phyloP scores from a whole-genome alignment of 2,797 vertebrate species.

The Dromococcyx pavoninus region DNA sequence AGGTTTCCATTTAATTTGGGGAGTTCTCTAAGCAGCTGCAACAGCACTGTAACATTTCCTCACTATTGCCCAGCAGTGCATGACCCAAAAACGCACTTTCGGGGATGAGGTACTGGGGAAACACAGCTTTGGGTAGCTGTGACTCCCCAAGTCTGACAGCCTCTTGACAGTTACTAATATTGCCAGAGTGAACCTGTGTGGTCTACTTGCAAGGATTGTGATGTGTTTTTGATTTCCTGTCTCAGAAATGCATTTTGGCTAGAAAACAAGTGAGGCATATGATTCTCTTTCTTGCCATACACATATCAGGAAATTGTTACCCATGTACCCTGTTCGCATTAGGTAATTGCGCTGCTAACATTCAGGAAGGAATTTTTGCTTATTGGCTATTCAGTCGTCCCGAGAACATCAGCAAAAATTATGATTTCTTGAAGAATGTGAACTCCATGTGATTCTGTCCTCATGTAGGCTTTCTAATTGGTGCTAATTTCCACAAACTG shows the following conservation, averaged over 20 bases:
- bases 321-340: neutral
- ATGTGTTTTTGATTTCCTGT: conserved; percentile 73
- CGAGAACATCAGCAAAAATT: neutral
- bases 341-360: conserved; percentile 11
- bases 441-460: neutral
- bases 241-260: conserved; percentile 67
- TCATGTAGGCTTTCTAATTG: conserved; percentile 28
- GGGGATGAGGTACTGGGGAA: neutral
- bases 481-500: conserved; percentile 39
- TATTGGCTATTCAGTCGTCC: neutral
- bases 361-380: neutral
- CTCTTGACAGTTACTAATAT: conserved; percentile 55
- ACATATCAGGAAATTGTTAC: conserved; percentile 45
- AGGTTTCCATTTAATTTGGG: conserved; percentile 37
- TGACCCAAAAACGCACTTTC: neutral
- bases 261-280: conserved; percentile 31
- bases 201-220: conserved; percentile 61
- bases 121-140: conserved; percentile 20
- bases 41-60: conserved; percentile 52
- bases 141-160: conserved; percentile 46
- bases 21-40: conserved; percentile 55
- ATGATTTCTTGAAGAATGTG: neutral
- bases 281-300: conserved; percentile 23
- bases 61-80: conserved; percentile 6
- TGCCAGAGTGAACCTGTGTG: conserved; percentile 50